A percentile compares a stretch with the other conserved stretches of the same genome.
phyloP scores from a whole-genome alignment of 2,797 vertebrate genomes.

The Coracias cyanogaster region DNA sequence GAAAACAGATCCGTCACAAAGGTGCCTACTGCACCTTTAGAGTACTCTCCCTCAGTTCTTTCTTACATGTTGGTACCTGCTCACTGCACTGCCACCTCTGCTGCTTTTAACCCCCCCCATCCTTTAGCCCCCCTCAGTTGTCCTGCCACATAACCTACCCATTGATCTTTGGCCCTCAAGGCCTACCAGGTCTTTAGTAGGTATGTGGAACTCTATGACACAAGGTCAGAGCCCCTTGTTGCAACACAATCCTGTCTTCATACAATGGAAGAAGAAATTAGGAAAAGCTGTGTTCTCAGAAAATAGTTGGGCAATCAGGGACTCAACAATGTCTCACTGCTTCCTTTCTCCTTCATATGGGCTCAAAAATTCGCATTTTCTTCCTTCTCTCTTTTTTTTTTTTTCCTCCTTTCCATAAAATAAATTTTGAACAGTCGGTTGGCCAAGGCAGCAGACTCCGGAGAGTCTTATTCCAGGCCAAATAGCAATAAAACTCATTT shows the following conservation, averaged over 20 bases:
- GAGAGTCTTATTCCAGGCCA: conserved; percentile 35
- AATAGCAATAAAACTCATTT: conserved; percentile 62
- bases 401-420: neutral
- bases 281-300: neutral
- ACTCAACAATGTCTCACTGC: neutral
- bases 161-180: neutral
- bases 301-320: neutral
- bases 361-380: neutral
- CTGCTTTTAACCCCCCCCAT: neutral
- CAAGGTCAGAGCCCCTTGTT: neutral
- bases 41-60: neutral
- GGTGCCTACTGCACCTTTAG: neutral
- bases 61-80: neutral
- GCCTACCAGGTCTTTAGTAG: neutral
- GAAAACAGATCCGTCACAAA: neutral
- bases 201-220: neutral
- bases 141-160: neutral
- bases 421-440: conserved; percentile 6
- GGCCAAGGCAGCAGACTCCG: conserved; percentile 37
- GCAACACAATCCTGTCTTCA: neutral
- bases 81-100: neutral
- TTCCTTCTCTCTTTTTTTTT: neutral
- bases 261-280: neutral
- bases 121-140: neutral
- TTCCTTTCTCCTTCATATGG: neutral